A percentile compares a stretch with the other conserved stretches of the same genome.
Evolutionary conservation across 1,140 invertebrate species (phyloP).

Genomic region (Rhopalosiphum maidis): DNA sequence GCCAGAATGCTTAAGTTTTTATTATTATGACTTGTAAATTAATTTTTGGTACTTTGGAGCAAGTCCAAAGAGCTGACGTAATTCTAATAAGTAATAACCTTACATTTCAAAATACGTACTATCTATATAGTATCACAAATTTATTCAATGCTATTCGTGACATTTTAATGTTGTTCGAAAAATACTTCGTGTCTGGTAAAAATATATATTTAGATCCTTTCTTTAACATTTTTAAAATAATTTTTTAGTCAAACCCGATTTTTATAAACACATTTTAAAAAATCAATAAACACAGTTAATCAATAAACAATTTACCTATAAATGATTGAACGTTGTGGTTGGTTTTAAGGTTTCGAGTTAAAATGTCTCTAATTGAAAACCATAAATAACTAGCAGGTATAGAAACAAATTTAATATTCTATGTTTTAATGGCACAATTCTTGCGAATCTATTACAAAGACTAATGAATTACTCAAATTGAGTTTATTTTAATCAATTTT

Average conservation of each 20-base stretch:
- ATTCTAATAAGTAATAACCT: constrained; percentile 26
- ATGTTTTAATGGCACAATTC: background rate
- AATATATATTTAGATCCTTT: background rate
- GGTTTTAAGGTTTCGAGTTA: background rate
- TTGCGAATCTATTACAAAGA: background rate
- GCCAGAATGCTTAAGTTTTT: background rate
- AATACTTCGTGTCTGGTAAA: background rate
- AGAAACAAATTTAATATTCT: background rate
- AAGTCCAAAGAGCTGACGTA: background rate
- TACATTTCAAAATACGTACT: background rate
- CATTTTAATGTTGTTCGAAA: background rate
- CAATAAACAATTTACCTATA: background rate
- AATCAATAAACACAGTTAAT: background rate
- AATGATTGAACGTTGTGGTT: background rate
- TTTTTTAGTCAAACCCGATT: background rate
- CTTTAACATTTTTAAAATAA: background rate
- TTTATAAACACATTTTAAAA: background rate
- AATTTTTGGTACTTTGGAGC: background rate
- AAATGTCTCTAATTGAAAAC: background rate
- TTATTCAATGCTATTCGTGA: background rate
- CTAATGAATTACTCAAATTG: background rate
- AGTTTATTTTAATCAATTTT: background rate
- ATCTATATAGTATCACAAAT: background rate
- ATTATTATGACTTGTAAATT: constrained; percentile 13
- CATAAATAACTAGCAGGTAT: background rate